Percentiles rank a stretch among this genome's conserved stretches.
Evolutionary conservation across 2,113 vertebrate genomes (phyloP).

Genomic region (Corydoras maculifer): DNA sequence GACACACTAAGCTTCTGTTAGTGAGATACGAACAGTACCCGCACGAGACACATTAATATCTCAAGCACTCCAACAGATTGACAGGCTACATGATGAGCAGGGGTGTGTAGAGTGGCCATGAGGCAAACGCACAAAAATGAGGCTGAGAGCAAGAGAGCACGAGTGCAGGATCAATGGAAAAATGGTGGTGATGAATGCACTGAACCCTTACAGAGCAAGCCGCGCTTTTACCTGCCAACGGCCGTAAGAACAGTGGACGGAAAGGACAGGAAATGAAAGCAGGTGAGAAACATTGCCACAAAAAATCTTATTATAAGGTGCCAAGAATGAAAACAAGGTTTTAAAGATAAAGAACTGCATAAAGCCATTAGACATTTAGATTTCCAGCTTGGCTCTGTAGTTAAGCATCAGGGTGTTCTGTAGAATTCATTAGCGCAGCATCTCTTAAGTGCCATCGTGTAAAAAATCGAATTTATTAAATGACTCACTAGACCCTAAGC

Average conservation of each 20-base stretch:
- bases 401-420: neutral
- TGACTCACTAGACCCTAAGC: neutral
- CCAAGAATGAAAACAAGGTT: neutral
- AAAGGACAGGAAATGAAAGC: constrained; percentile 21
- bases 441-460: neutral
- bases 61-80: constrained; percentile 31
- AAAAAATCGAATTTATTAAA: neutral
- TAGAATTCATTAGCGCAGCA: neutral
- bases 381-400: neutral
- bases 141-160: constrained; percentile 5
- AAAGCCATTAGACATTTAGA: neutral
- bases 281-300: constrained; percentile 19
- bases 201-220: neutral
- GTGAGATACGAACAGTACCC: constrained; percentile 8
- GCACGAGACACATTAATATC: constrained; percentile 28
- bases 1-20: neutral
- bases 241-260: constrained; percentile 7
- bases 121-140: constrained; percentile 29
- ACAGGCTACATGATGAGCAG: constrained; percentile 36
- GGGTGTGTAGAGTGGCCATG: constrained; percentile 25
- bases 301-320: neutral
- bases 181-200: constrained; percentile 15
- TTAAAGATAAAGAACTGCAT: neutral
- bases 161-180: constrained; percentile 17
- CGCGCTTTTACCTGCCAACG: constrained; percentile 1